Conservation (phyloP, 2,888 invertebrate species). For the Mesorhabditis sp. region DNA sequence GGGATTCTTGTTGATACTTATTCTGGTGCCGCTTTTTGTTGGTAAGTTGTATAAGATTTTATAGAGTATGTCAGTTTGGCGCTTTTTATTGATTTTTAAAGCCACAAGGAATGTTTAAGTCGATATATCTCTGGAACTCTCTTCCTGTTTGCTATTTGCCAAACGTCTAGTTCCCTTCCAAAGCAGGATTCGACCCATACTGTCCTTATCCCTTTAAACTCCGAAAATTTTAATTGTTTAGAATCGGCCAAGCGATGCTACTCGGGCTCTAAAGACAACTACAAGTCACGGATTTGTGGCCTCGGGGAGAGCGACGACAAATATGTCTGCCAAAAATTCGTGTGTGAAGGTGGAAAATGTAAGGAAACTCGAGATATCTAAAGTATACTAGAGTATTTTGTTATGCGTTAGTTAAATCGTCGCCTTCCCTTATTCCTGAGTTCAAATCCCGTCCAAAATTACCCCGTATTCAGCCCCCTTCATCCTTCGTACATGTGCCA, state of each 20-base stretch:
- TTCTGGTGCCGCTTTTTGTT: too few species aligned
- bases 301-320: constrained; percentile 35
- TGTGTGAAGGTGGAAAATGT: constrained; percentile 53
- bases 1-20: too few species aligned
- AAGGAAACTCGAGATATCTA: too few species aligned
- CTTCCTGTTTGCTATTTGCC: too few species aligned
- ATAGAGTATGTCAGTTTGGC: too few species aligned
- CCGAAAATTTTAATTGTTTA: constrained; percentile 11
- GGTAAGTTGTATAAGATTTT: too few species aligned
- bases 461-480: constrained; percentile 42
- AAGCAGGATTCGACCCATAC: too few species aligned
- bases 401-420: background rate
- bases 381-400: background rate
- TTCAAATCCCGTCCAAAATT: background rate
- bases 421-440: background rate
- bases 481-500: constrained; percentile 45
- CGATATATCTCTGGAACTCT: too few species aligned
- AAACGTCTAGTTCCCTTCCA: too few species aligned
- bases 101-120: too few species aligned
- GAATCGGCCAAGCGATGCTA: constrained; percentile 46
- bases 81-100: too few species aligned
- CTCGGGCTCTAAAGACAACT: constrained; percentile 45
- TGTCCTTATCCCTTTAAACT: too few species aligned
- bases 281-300: constrained; percentile 43
- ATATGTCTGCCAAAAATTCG: constrained; percentile 52